A percentile compares a stretch with the other conserved stretches of the same genome.
phyloP scores from a whole-genome alignment of 2,113 vertebrate genomes.

The Protomyctophum bolini region DNA sequence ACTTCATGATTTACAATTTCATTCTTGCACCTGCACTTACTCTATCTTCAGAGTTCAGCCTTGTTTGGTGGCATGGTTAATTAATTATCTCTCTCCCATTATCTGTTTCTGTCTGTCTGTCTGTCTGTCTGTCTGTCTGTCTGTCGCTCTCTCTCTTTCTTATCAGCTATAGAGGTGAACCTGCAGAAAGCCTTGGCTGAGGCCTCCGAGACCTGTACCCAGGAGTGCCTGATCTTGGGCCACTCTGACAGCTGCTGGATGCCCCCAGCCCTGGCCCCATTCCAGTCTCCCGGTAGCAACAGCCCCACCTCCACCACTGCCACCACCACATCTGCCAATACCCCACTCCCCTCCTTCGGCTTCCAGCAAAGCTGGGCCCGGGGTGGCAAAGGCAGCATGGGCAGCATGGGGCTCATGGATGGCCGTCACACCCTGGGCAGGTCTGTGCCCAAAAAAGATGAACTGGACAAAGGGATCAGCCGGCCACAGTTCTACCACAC shows the following conservation, averaged over 20 bases:
- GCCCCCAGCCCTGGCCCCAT: slow-evolving; percentile 85
- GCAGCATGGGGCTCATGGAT: slow-evolving; percentile 72
- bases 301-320: slow-evolving; percentile 64
- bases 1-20: slow-evolving; percentile 52
- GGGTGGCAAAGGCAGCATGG: slow-evolving; percentile 69
- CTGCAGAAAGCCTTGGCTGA: slow-evolving; percentile 93
- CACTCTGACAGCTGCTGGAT: slow-evolving; percentile 99
- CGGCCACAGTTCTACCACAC: slow-evolving; percentile 90
- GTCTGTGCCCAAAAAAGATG: slow-evolving; percentile 88
- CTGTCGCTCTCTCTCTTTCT: slow-evolving; percentile 39
- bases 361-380: slow-evolving; percentile 87
- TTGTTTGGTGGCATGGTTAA: slow-evolving; percentile 9
- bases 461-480: slow-evolving; percentile 82
- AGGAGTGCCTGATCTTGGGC: slow-evolving; percentile 95
- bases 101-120: slow-evolving; percentile 40
- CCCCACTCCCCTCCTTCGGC: slow-evolving; percentile 78
- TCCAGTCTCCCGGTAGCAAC: slow-evolving; percentile 54
- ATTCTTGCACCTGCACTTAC: slow-evolving; percentile 7
- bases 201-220: slow-evolving; percentile 95
- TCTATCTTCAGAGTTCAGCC: slow-evolving; percentile 21
- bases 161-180: slow-evolving; percentile 91
- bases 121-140: slow-evolving; percentile 6
- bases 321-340: slow-evolving; percentile 34
- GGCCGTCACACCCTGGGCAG: slow-evolving; percentile 86
- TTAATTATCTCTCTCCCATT: background rate